Base-by-base conservation (phyloP, 2,888 invertebrate genomes). In the Drosophila lacicola region DNA sequence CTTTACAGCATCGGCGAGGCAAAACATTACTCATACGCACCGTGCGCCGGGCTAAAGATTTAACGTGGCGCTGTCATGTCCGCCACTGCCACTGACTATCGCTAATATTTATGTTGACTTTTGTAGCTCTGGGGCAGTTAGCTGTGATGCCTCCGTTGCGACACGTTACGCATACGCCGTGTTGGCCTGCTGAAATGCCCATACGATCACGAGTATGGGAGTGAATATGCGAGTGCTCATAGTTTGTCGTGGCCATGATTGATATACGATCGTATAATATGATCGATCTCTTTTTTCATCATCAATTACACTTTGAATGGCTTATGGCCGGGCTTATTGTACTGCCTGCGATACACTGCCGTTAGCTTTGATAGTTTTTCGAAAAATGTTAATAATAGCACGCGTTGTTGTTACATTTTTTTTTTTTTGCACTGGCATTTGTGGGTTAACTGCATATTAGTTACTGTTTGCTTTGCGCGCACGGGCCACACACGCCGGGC, bases 261-360 rank as follows among this genome's bases (percentile, higher is more conserved):
- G 89, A 86, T 86, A 86, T 88, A 84, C 80, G 85, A 73, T 89
- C 87, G 87, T 74, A 76, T 82, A 84, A 84, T 84, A 80, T 86
- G 85, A 86, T 86, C 85, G 89, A 86, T 86, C 85, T 85, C 89
- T 85, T 86, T 86, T 79, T 84, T 78, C 85, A 87, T 88, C 85
- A 86, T 86, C 85, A 86, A 86, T 86, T 88, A 86, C 82, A 78
- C 82, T 78, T 80, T 84, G 87, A 80, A 70, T 77, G 67, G 83
- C 82, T 86, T 74, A 70, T 83, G 81, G 78, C 73, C 80, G 62
- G 63, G 37, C 76, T 64, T 67, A 76, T 82, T 82, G 80, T 82
- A 39, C 49, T 39, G 39, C 21, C 39, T 37, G 57, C 34, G 49
- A 65, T 45, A 57, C 17, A 50, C 47, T 61, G 84, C 86, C 78